These are phyloP conservation scores for Panonychus citri DNA, from an alignment of 1,140 invertebrate genomes.

Conservation along the genomic window DNA sequence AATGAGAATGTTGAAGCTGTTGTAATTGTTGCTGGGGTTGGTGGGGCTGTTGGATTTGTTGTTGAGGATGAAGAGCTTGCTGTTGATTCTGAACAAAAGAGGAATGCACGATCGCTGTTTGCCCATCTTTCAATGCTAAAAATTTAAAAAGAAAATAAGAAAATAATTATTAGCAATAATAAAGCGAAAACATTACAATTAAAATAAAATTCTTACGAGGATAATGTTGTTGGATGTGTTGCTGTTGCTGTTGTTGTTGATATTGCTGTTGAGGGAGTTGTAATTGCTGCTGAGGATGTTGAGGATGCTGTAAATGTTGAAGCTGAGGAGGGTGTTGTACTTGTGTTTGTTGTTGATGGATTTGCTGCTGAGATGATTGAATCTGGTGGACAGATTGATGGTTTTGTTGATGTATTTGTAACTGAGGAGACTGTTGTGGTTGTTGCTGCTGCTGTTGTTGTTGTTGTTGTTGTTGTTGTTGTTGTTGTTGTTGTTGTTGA, in stretches of 20 bases:
- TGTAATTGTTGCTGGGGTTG: slow-evolving; percentile 29
- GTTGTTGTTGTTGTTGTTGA: slow-evolving; percentile 1
- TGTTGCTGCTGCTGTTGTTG: slow-evolving; percentile 9
- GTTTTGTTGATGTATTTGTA: neutral
- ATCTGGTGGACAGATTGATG: slow-evolving; percentile 1
- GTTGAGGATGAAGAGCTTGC: neutral
- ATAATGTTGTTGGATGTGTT: neutral
- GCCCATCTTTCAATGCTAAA: slow-evolving; percentile 43
- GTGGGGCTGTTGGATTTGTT: slow-evolving; percentile 25
- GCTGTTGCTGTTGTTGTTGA: slow-evolving; percentile 52
- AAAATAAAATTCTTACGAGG: too few species aligned
- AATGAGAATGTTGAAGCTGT: too few species aligned
- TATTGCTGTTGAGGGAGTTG: slow-evolving; percentile 34
- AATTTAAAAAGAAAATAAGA: neutral
- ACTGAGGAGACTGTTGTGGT: neutral
- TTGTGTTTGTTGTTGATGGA: slow-evolving; percentile 25
- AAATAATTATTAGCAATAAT: too few species aligned
- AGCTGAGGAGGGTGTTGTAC: slow-evolving; percentile 17
- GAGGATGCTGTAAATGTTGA: neutral
- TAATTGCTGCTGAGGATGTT: slow-evolving; percentile 20
- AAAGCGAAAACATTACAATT: slow-evolving; percentile 30
- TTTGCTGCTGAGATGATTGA: slow-evolving; percentile 17
- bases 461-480: neutral
- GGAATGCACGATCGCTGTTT: slow-evolving; percentile 28
- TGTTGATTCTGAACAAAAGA: neutral